Evolutionary conservation across 2,797 vertebrate species (phyloP).

Genomic region (Eupleurogrammus muticus): DNA sequence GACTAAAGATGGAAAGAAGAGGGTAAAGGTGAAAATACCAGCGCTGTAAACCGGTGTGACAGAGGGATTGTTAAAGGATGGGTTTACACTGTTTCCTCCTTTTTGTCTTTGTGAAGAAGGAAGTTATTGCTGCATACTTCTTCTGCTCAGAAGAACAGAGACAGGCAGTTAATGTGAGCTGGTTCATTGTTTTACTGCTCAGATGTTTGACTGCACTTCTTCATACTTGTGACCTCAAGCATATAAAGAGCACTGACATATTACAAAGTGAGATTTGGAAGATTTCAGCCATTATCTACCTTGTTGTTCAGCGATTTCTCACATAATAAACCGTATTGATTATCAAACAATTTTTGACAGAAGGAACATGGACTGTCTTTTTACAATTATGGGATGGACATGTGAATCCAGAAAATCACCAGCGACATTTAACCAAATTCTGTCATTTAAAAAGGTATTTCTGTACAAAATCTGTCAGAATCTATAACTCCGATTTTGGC

Average conservation of each 20-base stretch:
- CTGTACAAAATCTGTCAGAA: not conserved
- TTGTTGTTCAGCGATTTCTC: too few relatives aligned
- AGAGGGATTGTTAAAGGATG: slow-evolving; percentile 13
- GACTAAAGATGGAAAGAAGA: not conserved
- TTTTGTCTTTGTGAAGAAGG: slow-evolving; percentile 40
- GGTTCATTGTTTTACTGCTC: not conserved
- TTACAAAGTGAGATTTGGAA: not conserved
- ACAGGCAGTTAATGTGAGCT: slow-evolving; percentile 9
- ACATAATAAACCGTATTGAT: too few relatives aligned
- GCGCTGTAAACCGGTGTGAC: not conserved
- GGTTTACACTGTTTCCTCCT: slow-evolving; percentile 32
- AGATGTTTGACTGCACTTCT: not conserved
- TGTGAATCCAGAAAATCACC: too few relatives aligned
- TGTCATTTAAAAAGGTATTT: not conserved
- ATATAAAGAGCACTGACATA: not conserved
- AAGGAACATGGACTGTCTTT: too few relatives aligned
- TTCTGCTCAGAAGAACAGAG: slow-evolving; percentile 22
- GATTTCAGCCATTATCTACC: too few relatives aligned
- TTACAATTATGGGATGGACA: too few relatives aligned
- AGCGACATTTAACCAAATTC: not conserved
- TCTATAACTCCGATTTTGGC: slow-evolving; percentile 2
- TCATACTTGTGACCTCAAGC: not conserved
- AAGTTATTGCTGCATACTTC: slow-evolving; percentile 36
- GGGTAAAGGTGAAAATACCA: not conserved
- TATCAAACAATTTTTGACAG: too few relatives aligned